A percentile compares a stretch with the other conserved stretches of the same genome.
Evolutionary conservation across 2,888 invertebrate species (phyloP).

Genomic region (Crepidodera aurea): DNA sequence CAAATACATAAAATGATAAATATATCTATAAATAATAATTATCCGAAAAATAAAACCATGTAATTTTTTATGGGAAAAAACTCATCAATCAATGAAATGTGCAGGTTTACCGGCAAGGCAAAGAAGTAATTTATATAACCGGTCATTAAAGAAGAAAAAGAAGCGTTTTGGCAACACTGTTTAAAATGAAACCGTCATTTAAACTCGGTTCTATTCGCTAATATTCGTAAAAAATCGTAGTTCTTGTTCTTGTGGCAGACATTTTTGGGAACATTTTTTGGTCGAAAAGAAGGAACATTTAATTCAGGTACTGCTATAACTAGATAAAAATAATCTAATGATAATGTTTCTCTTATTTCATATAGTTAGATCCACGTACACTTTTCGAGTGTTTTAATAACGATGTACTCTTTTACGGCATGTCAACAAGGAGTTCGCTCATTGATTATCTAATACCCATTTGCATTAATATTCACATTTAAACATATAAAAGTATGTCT

Average conservation of each 20-base stretch:
- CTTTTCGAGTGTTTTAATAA: not conserved
- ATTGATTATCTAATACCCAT: constrained; percentile 53
- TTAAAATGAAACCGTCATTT: no score
- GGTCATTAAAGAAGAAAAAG: no score
- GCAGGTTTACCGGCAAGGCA: no score
- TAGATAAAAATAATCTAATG: constrained; percentile 11
- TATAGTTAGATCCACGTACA: not conserved
- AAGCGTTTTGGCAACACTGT: no score
- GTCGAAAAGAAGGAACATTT: constrained; percentile 4
- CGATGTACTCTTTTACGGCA: constrained; percentile 17
- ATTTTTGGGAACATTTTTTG: constrained; percentile 14
- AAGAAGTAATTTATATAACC: no score
- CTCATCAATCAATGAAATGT: no score
- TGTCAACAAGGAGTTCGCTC: constrained; percentile 43
- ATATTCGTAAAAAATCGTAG: constrained; percentile 16
- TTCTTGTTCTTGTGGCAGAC: constrained; percentile 30
- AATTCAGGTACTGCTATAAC: constrained; percentile 25
- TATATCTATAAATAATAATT: no score
- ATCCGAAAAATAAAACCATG: no score
- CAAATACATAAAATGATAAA: no score
- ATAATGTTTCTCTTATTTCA: not conserved
- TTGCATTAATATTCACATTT: constrained; percentile 20
- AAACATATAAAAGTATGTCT: constrained; percentile 5
- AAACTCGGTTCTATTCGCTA: not conserved
- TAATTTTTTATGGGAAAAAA: no score